Conservation (phyloP, 1,140 invertebrate genomes). For the Drosophila ambigua region DNA sequence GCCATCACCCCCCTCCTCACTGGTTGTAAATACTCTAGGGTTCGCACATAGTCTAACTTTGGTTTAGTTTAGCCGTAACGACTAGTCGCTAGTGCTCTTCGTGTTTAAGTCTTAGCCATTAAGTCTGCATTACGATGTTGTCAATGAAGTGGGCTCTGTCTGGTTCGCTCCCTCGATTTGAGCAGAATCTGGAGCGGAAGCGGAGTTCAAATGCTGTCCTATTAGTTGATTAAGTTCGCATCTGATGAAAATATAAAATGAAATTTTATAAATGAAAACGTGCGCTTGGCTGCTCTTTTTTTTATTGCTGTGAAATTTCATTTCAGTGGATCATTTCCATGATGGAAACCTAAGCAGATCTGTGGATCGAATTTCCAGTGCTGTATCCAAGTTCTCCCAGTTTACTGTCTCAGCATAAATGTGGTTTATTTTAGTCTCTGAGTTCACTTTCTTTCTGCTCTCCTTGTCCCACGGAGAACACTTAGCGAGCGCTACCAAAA, state of each 20-base stretch:
- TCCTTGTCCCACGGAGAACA: no score
- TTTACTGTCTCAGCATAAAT: no score
- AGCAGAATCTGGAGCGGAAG: background rate
- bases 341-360: background rate
- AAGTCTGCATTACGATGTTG: constrained; percentile 62
- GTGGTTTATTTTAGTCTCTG: no score
- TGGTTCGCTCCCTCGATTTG: no score
- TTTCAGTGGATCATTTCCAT: no score
- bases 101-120: constrained; percentile 60
- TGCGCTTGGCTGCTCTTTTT: background rate
- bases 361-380: background rate
- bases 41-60: background rate
- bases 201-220: constrained; percentile 68
- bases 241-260: constrained; percentile 75
- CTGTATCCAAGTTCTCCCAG: no score
- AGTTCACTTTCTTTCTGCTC: no score
- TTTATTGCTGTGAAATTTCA: background rate
- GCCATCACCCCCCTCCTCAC: constrained; percentile 7
- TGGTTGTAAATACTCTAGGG: constrained; percentile 65
- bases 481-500: no score
- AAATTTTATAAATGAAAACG: constrained; percentile 67
- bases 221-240: constrained; percentile 67
- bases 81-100: constrained; percentile 61
- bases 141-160: constrained; percentile 36
- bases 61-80: constrained; percentile 49